Evolutionary conservation across 2,113 vertebrate genomes (phyloP), one percentile per base, ranked within the genome.

Genomic region (Leuciscus idus): DNA sequence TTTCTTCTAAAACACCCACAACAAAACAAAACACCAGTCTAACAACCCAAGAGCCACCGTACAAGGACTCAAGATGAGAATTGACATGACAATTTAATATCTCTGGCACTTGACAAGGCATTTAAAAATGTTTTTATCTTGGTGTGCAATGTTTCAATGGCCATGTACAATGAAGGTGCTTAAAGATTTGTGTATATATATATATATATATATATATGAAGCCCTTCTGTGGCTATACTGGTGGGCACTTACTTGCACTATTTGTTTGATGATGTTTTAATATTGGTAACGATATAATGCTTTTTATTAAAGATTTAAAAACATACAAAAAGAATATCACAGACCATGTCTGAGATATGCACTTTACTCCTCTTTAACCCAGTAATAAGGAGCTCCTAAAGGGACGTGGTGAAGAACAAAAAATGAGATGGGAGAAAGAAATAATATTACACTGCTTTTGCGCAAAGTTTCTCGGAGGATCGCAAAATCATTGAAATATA

Each of bases 221-320:
- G 77, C 74, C 36, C 73, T 62, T 81, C 50, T 17, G 57, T 46
- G 78, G 85, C 66, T 55, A 26, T 26, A 81, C 86, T 76, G 61
- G 84, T 73, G 83, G 64, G 73, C 88, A 84, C 88, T 88, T 91
- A 84, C 88, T 88, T 91, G 90, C 88, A 90, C 89, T 89, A 89
- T 84, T 81, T 83, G 70, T 72, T 90, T 82, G 75, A 84, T 76
- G 83, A 87, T 84, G 64, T 72, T 73, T 83, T 83, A 33, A 66
- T 70, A 64, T 62, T 52, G 57, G 50, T 74, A 30, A 83, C 74
- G 4, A 75, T 76, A 15, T 79, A 66, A 70, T 61, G 78, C 4
- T 39, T 43, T 73, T 55, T 83, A 28, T 52, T 72, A 72, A 72
- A 72, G 50, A 83, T 43, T 36, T 75, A 8, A 57, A 73, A 79